Percentiles rank a stretch among this genome's conserved stretches.
phyloP scores from a whole-genome alignment of 2,113 vertebrate species.

The Echinops telfairi region DNA sequence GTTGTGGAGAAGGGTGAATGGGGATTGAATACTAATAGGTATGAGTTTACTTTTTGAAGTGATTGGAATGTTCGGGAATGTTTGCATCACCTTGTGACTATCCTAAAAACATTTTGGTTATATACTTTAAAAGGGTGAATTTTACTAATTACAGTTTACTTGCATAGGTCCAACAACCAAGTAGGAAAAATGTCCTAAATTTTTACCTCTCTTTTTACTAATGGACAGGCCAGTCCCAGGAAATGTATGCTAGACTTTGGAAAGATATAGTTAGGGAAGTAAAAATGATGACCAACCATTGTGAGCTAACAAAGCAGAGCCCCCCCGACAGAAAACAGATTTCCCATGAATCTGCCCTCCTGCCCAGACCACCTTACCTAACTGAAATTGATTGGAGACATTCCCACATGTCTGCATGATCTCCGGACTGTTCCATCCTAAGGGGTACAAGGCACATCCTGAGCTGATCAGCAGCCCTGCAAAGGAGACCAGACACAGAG shows the following conservation, averaged over 20 bases:
- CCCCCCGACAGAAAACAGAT: conserved; percentile 1
- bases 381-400: conserved; percentile 84
- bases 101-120: neutral
- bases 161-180: neutral
- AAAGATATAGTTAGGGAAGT: neutral
- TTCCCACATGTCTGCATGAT: conserved; percentile 86
- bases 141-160: conserved; percentile 28
- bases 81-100: neutral
- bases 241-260: neutral
- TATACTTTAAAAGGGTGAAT: neutral
- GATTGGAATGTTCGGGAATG: conserved; percentile 28
- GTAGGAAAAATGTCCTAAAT: conserved; percentile 35
- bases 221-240: neutral
- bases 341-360: conserved; percentile 19
- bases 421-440: conserved; percentile 86
- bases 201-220: neutral
- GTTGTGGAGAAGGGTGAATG: neutral
- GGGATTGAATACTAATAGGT: neutral
- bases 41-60: neutral
- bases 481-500: conserved; percentile 68
- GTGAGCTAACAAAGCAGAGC: neutral
- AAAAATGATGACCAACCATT: neutral
- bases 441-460: conserved; percentile 84
- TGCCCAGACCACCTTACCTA: conserved; percentile 80
- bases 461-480: conserved; percentile 84